phyloP scores from a whole-genome alignment of 2,888 invertebrate genomes.

The Phragmatobia fuliginosa region DNA sequence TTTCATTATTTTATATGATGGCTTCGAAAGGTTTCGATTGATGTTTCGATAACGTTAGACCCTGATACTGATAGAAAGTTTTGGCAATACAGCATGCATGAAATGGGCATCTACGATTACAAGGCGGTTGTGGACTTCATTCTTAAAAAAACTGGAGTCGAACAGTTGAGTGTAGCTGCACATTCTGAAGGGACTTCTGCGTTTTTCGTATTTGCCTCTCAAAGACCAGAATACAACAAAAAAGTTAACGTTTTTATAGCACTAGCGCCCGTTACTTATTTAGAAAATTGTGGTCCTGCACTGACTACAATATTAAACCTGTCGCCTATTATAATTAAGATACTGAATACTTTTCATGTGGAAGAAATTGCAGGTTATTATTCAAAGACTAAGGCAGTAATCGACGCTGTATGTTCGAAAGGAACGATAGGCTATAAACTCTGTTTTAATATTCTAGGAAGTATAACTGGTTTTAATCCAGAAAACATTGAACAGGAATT shows the following conservation, averaged over 20 bases:
- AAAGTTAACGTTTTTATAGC: slow-evolving; percentile 27
- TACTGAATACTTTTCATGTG: background rate
- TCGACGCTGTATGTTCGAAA: slow-evolving; percentile 24
- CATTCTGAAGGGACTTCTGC: slow-evolving; percentile 29
- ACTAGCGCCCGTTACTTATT: slow-evolving; percentile 23
- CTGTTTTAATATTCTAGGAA: slow-evolving; percentile 12
- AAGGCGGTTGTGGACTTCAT: slow-evolving; percentile 28
- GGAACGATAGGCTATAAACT: slow-evolving; percentile 25
- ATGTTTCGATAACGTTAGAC: slow-evolving; percentile 22
- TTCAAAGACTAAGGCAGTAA: slow-evolving; percentile 3
- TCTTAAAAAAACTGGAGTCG: slow-evolving; percentile 16
- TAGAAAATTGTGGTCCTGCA: background rate
- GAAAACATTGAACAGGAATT: slow-evolving; percentile 13
- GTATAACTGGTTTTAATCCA: slow-evolving; percentile 14
- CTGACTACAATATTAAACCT: background rate
- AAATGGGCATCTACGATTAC: slow-evolving; percentile 27
- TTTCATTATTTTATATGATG: slow-evolving; percentile 21
- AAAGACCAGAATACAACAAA: slow-evolving; percentile 26
- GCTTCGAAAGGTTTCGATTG: slow-evolving; percentile 25
- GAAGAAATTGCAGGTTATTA: slow-evolving; percentile 30
- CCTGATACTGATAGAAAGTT: slow-evolving; percentile 24
- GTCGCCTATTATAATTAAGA: background rate
- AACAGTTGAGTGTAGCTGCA: slow-evolving; percentile 24
- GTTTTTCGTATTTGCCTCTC: slow-evolving; percentile 23
- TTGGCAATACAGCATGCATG: slow-evolving; percentile 38